phyloP scores from a whole-genome alignment of 2,113 vertebrate species.

The Xenopus tropicalis region DNA sequence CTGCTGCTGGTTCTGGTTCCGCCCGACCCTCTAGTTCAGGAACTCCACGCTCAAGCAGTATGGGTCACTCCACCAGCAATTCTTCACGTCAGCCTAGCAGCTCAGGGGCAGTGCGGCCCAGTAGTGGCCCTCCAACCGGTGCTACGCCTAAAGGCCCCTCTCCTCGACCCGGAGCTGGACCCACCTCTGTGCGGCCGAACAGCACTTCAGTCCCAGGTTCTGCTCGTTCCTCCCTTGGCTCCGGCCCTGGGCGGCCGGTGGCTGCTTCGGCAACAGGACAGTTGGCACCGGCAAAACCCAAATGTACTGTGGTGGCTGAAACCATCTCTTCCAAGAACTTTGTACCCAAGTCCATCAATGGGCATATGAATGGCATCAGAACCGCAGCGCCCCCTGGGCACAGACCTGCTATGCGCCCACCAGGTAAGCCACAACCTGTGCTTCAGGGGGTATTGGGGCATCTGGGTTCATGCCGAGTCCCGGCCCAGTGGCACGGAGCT shows the following conservation, averaged over 20 bases:
- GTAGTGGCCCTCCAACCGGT: constrained; percentile 28
- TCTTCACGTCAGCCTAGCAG: constrained; percentile 46
- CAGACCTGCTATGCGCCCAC: constrained; percentile 39
- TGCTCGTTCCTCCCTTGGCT: constrained; percentile 42
- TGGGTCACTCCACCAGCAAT: constrained; percentile 42
- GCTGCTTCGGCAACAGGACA: constrained; percentile 20
- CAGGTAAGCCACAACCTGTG: background rate
- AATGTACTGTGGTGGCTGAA: constrained; percentile 91
- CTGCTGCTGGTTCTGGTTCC: constrained; percentile 15
- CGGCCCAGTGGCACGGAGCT: too few species aligned
- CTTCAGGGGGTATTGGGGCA: too few species aligned
- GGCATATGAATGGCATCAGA: constrained; percentile 72
- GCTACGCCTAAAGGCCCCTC: constrained; percentile 43
- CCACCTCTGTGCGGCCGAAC: constrained; percentile 33
- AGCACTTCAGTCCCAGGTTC: constrained; percentile 33
- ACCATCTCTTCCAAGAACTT: constrained; percentile 95
- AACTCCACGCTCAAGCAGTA: constrained; percentile 25
- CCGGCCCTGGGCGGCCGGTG: constrained; percentile 54
- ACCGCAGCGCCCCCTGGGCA: constrained; percentile 59
- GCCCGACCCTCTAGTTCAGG: background rate
- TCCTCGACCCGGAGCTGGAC: constrained; percentile 50
- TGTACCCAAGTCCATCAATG: constrained; percentile 62
- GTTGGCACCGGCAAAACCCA: constrained; percentile 55
- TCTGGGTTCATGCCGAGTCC: too few species aligned
- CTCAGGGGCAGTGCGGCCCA: constrained; percentile 49